Evolutionary conservation across 2,888 invertebrate species (phyloP).

Genomic region (Panopea generosa): DNA sequence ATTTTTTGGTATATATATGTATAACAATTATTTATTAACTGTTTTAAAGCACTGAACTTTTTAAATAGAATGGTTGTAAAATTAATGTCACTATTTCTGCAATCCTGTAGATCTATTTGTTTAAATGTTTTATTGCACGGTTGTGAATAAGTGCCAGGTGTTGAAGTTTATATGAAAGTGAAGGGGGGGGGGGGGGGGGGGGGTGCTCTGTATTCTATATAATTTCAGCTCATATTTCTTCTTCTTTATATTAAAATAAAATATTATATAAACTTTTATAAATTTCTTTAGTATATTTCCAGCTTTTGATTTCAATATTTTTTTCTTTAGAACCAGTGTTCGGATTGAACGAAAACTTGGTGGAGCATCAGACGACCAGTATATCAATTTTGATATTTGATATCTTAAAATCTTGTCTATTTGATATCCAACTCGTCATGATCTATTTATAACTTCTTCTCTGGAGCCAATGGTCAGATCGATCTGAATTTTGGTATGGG

Average conservation of each 20-base stretch:
- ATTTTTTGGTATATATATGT: slow-evolving; percentile 1
- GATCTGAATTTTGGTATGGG: slow-evolving; percentile 3
- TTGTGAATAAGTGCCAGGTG: slow-evolving; percentile 3
- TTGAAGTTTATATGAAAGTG: slow-evolving; percentile 3
- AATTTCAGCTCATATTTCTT: slow-evolving; percentile 3
- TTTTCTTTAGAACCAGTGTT: slow-evolving; percentile 1
- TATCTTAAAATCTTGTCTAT: slow-evolving; percentile 1
- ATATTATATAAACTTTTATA: slow-evolving; percentile 3
- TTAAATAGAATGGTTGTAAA: slow-evolving; percentile 3
- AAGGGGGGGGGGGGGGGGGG: slow-evolving; percentile 3
- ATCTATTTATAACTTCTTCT: slow-evolving; percentile 3
- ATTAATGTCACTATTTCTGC: slow-evolving; percentile 3
- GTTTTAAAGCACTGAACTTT: slow-evolving; percentile 2
- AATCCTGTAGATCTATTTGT: slow-evolving; percentile 2
- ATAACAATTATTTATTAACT: slow-evolving; percentile 3
- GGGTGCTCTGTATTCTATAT: slow-evolving; percentile 3
- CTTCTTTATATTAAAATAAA: slow-evolving; percentile 2
- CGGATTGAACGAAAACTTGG: slow-evolving; percentile 2
- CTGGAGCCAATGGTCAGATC: slow-evolving; percentile 2
- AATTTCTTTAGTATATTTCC: slow-evolving; percentile 3
- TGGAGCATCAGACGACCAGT: slow-evolving; percentile 2
- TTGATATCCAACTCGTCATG: slow-evolving; percentile 3
- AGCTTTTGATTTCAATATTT: slow-evolving; percentile 3
- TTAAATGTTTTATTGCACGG: slow-evolving; percentile 1
- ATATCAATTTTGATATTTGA: slow-evolving; percentile 3